Conservation (phyloP, 2,888 invertebrate genomes). For the Mesorhabditis spiculigera region DNA sequence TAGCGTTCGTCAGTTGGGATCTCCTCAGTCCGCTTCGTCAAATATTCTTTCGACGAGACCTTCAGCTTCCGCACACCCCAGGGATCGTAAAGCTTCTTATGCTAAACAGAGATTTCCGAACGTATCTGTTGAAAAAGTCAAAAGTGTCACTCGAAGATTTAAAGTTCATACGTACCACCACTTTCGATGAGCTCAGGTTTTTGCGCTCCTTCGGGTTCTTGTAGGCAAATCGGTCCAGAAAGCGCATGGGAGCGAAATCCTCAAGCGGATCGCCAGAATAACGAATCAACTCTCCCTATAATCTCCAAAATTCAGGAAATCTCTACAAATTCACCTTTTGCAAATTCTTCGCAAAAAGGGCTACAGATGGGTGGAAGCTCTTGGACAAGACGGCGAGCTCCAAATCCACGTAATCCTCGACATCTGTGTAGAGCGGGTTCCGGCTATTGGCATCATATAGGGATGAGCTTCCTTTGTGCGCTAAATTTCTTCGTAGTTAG, state of each 20-base stretch:
- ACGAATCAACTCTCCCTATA: constrained; percentile 58
- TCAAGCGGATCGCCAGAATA: constrained; percentile 89
- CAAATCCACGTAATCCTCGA: constrained; percentile 70
- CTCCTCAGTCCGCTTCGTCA: constrained; percentile 53
- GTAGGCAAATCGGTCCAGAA: constrained; percentile 90
- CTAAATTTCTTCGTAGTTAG: constrained; percentile 16
- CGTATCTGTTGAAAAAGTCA: neutral
- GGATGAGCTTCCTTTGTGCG: constrained; percentile 20
- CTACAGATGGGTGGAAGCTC: constrained; percentile 88
- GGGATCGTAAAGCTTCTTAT: constrained; percentile 37
- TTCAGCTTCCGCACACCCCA: constrained; percentile 44
- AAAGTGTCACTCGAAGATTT: neutral
- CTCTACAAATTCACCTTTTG: constrained; percentile 64
- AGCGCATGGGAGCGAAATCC: constrained; percentile 84
- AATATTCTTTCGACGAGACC: constrained; percentile 47
- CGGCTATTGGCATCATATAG: constrained; percentile 67
- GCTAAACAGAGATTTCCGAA: constrained; percentile 13
- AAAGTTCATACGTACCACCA: neutral
- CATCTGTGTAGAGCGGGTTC: constrained; percentile 82
- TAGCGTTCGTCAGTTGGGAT: constrained; percentile 88
- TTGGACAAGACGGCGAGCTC: constrained; percentile 73
- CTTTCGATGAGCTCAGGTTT: neutral
- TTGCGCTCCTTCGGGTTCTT: constrained; percentile 71
- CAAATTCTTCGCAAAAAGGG: constrained; percentile 79
- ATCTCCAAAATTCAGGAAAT: neutral